These are phyloP conservation scores for Pygocentrus nattereri DNA, from an alignment of 2,797 vertebrate species.

Conservation along the genomic window DNA sequence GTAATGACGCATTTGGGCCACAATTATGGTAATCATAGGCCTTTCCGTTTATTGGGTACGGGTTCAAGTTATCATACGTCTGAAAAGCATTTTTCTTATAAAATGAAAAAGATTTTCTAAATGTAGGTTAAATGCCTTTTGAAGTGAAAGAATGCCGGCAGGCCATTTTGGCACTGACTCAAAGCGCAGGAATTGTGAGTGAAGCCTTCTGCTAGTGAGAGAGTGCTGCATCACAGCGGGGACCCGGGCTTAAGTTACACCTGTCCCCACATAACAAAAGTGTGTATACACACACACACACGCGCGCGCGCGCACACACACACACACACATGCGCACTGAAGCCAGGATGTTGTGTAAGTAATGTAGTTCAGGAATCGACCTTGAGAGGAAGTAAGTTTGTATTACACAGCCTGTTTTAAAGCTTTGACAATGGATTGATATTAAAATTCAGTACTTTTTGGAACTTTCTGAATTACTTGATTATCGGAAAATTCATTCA, in stretches of 20 bases:
- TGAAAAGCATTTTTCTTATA: not conserved
- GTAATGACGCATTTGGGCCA: slow-evolving; percentile 7
- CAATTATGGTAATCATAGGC: not conserved
- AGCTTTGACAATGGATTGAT: not conserved
- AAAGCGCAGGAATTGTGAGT: slow-evolving; percentile 67
- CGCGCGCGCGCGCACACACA: no score
- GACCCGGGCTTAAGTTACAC: slow-evolving; percentile 77
- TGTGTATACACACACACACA: not conserved
- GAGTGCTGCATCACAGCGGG: slow-evolving; percentile 77
- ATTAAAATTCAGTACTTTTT: no score
- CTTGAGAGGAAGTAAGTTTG: slow-evolving; percentile 47
- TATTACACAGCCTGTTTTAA: slow-evolving; percentile 11
- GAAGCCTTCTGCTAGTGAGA: slow-evolving; percentile 75
- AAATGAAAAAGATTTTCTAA: not conserved
- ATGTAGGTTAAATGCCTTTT: slow-evolving; percentile 22
- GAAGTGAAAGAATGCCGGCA: not conserved
- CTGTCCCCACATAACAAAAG: slow-evolving; percentile 46
- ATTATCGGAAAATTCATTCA: no score
- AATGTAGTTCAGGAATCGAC: slow-evolving; percentile 54
- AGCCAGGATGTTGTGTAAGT: slow-evolving; percentile 56
- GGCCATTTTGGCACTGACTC: slow-evolving; percentile 16
- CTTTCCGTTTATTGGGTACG: not conserved
- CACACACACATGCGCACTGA: slow-evolving; percentile 23
- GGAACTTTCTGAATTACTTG: no score
- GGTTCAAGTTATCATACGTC: not conserved